Evolutionary conservation across 2,797 vertebrate species (phyloP).

Genomic region (Staurois parvus): DNA sequence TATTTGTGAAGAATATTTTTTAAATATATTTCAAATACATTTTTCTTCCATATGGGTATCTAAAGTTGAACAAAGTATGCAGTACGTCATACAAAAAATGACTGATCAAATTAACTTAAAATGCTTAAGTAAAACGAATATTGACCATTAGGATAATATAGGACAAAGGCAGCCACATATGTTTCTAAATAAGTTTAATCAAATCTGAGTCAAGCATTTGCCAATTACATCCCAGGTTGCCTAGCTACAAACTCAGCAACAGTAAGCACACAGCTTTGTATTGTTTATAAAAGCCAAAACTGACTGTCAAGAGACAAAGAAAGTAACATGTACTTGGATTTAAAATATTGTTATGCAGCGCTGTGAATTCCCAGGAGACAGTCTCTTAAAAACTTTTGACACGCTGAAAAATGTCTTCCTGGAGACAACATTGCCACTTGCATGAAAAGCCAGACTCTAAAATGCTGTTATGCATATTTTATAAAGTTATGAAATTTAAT

Average conservation of each 20-base stretch:
- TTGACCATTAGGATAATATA: slow-evolving; percentile 63
- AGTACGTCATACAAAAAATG: slow-evolving; percentile 35
- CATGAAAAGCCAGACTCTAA: slow-evolving; percentile 13
- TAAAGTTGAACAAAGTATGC: neutral
- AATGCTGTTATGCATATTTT: slow-evolving; percentile 43
- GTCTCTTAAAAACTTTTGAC: slow-evolving; percentile 16
- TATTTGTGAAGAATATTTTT: too few species aligned
- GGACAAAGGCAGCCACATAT: slow-evolving; percentile 63
- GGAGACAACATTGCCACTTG: neutral
- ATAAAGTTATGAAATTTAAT: slow-evolving; percentile 42
- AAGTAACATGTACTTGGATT: neutral
- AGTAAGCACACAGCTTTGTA: slow-evolving; percentile 3
- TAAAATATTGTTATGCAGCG: neutral
- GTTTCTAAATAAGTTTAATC: slow-evolving; percentile 68
- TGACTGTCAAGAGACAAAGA: neutral
- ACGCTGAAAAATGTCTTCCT: slow-evolving; percentile 33
- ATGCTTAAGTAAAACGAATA: slow-evolving; percentile 66
- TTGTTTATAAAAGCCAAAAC: neutral
- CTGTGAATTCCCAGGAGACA: neutral
- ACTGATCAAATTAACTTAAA: slow-evolving; percentile 61
- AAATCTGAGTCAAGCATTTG: slow-evolving; percentile 62
- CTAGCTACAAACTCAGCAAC: slow-evolving; percentile 61
- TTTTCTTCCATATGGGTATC: too few species aligned
- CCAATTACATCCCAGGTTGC: slow-evolving; percentile 68
- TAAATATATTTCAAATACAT: too few species aligned